These are phyloP conservation scores for Archips xylosteana DNA, from an alignment of 2,888 invertebrate genomes.

Conservation along the genomic window DNA sequence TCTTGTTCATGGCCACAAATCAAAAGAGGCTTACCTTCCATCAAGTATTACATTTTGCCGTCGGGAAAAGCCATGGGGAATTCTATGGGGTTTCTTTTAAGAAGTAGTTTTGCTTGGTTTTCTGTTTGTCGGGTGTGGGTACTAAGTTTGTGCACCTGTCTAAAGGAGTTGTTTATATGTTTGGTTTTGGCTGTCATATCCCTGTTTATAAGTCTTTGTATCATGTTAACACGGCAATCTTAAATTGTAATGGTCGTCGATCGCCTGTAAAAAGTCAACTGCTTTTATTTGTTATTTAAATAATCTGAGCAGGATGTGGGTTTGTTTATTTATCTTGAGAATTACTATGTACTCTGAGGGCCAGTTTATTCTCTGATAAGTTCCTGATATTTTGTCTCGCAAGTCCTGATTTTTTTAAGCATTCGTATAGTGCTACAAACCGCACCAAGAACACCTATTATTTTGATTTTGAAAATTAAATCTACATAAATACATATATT, in stretches of 20 bases:
- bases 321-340: background rate
- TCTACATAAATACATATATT: too few species aligned
- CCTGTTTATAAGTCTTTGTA: slow-evolving; percentile 69
- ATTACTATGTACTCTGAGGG: background rate
- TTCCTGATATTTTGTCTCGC: background rate
- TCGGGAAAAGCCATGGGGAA: slow-evolving; percentile 36
- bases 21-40: slow-evolving; percentile 71
- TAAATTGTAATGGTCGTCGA: slow-evolving; percentile 25
- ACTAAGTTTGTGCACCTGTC: slow-evolving; percentile 48
- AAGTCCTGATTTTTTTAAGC: background rate
- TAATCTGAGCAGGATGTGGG: background rate
- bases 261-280: background rate
- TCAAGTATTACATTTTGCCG: slow-evolving; percentile 49
- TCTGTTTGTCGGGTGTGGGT: background rate
- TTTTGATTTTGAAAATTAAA: too few species aligned
- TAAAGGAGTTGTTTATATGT: slow-evolving; percentile 55
- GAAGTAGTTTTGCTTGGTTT: slow-evolving; percentile 40
- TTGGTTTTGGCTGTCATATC: slow-evolving; percentile 64
- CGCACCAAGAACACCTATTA: too few species aligned
- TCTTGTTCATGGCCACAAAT: slow-evolving; percentile 73
- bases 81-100: slow-evolving; percentile 43
- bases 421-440: too few species aligned
- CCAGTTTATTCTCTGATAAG: too few species aligned
- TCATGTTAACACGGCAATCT: slow-evolving; percentile 36
- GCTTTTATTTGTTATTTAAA: background rate